Evolutionary conservation across 2,888 invertebrate species (phyloP).

Genomic region (Drosophila siamana): DNA sequence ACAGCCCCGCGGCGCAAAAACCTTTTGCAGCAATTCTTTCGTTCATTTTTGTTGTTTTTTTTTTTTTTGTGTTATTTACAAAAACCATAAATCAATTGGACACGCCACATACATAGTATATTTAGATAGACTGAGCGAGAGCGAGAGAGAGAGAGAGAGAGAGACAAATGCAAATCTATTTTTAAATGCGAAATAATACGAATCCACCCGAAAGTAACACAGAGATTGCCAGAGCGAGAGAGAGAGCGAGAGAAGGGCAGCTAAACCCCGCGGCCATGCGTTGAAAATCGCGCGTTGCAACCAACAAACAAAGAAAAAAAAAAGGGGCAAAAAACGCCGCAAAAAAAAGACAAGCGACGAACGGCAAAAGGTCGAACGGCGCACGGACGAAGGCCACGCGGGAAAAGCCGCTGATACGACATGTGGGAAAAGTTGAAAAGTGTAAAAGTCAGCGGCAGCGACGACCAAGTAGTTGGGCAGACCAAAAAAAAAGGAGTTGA

Average conservation of each 20-base stretch:
- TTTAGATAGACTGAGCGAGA: constrained; percentile 19
- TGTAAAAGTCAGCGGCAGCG: constrained; percentile 63
- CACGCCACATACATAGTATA: constrained; percentile 77
- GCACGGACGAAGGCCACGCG: constrained; percentile 68
- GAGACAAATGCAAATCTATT: constrained; percentile 83
- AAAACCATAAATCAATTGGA: constrained; percentile 85
- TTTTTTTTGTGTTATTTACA: constrained; percentile 76
- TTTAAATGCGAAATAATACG: constrained; percentile 85
- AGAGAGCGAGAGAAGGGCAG: constrained; percentile 3
- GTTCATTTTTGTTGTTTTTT: constrained; percentile 9
- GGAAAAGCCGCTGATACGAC: constrained; percentile 75
- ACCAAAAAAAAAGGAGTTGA: constrained; percentile 22
- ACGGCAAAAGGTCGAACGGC: constrained; percentile 38
- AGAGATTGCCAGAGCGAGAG: constrained; percentile 26
- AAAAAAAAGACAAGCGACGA: constrained; percentile 36
- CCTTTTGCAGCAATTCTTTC: constrained; percentile 65
- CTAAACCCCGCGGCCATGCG: constrained; percentile 67
- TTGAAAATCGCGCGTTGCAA: constrained; percentile 67
- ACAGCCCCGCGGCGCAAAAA: constrained; percentile 66
- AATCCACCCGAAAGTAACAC: constrained; percentile 52
- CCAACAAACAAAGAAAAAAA: constrained; percentile 20
- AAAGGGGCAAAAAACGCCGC: constrained; percentile 57
- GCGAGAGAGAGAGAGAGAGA: constrained; percentile 36
- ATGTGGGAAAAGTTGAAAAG: constrained; percentile 79
- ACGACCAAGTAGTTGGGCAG: constrained; percentile 13